phyloP scores from a whole-genome alignment of 2,888 invertebrate genomes.

The Pantelozetes paolii region DNA sequence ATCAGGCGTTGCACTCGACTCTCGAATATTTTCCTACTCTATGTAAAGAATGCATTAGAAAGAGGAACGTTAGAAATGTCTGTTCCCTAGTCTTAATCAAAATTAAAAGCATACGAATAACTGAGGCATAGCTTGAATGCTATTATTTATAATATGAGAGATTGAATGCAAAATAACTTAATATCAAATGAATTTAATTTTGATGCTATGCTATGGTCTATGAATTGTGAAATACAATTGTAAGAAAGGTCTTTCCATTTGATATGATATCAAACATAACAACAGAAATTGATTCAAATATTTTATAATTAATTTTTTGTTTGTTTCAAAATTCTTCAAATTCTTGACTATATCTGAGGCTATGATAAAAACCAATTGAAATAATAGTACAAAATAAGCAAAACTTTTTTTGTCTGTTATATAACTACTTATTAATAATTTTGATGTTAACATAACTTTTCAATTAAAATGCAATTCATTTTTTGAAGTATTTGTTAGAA shows the following conservation, averaged over 20 bases:
- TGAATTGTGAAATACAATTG: not conserved
- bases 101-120: slow-evolving; percentile 4
- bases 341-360: too few relatives aligned
- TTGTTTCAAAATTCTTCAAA: too few relatives aligned
- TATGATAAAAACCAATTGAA: too few relatives aligned
- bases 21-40: not conserved
- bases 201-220: not conserved
- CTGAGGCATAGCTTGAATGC: slow-evolving; percentile 1
- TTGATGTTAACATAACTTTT: too few relatives aligned
- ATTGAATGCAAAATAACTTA: not conserved
- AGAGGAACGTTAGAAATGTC: slow-evolving; percentile 12
- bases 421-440: too few relatives aligned
- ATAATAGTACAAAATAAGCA: too few relatives aligned
- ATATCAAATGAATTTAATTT: slow-evolving; percentile 12
- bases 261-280: not conserved
- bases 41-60: not conserved
- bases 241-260: not conserved
- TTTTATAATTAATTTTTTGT: not conserved
- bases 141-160: slow-evolving; percentile 1
- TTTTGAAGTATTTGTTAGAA: too few relatives aligned
- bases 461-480: too few relatives aligned
- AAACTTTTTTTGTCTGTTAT: too few relatives aligned
- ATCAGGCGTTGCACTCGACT: not conserved
- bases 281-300: not conserved
- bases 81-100: slow-evolving; percentile 16